Evolutionary conservation across 2,888 invertebrate genomes (phyloP).

Genomic region (Callyntrura guangdongensis): DNA sequence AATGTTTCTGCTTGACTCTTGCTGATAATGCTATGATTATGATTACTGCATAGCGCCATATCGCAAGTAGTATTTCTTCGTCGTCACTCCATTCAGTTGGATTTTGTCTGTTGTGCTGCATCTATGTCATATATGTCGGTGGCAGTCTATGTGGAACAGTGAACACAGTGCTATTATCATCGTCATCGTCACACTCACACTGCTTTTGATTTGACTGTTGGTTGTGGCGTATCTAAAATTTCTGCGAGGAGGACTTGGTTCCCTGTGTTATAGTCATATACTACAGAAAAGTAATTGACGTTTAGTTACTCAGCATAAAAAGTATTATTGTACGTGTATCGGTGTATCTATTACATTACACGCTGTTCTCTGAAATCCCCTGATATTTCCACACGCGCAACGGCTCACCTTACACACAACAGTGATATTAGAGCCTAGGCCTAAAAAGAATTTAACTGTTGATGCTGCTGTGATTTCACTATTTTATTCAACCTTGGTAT

Average conservation of each 20-base stretch:
- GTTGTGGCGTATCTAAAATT: slow-evolving; percentile 28
- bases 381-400: slow-evolving; percentile 16
- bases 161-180: slow-evolving; percentile 29
- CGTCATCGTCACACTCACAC: background rate
- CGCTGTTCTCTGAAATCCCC: slow-evolving; percentile 22
- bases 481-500: slow-evolving; percentile 73
- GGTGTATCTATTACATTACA: background rate
- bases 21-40: background rate
- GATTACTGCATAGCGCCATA: slow-evolving; percentile 21
- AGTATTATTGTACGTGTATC: slow-evolving; percentile 22
- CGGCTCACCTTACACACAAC: slow-evolving; percentile 24
- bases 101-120: slow-evolving; percentile 26
- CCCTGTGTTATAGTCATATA: background rate
- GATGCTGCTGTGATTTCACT: slow-evolving; percentile 69
- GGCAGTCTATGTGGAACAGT: slow-evolving; percentile 41
- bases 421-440: background rate
- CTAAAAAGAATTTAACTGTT: slow-evolving; percentile 41
- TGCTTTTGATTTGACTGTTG: slow-evolving; percentile 1
- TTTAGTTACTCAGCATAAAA: slow-evolving; percentile 53
- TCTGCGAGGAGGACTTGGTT: slow-evolving; percentile 5
- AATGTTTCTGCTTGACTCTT: slow-evolving; percentile 3
- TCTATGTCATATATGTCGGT: background rate
- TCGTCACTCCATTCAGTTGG: slow-evolving; percentile 42
- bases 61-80: slow-evolving; percentile 12
- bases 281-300: slow-evolving; percentile 64